These are phyloP conservation scores for Pseudorhiza aurosa DNA, from an alignment of 30 jellyfish, hydroid and myxozoan genomes.

Conservation along the genomic window DNA sequence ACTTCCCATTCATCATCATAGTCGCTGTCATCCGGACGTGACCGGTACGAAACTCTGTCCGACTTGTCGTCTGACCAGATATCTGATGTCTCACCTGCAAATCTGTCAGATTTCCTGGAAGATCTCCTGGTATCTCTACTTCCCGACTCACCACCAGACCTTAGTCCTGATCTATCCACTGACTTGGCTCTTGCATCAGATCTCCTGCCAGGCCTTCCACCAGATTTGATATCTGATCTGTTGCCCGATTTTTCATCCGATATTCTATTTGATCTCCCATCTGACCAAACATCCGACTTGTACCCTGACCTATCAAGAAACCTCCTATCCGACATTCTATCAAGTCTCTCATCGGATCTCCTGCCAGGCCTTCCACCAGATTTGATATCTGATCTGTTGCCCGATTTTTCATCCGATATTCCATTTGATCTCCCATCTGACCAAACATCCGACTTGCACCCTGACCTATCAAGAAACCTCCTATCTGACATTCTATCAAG, in stretches of 20 bases:
- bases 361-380: neutral
- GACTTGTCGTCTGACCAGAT: neutral
- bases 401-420: neutral
- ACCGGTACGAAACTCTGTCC: slow-evolving; percentile 1
- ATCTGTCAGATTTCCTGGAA: neutral
- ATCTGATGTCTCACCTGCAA: neutral
- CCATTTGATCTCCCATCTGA: neutral
- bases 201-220: neutral
- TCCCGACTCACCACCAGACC: neutral
- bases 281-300: neutral
- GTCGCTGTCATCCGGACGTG: slow-evolving; percentile 3
- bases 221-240: neutral
- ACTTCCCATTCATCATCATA: slow-evolving; percentile 21
- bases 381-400: neutral
- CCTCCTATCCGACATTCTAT: neutral
- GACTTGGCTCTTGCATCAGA: neutral
- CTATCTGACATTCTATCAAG: neutral
- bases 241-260: neutral
- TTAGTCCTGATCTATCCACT: neutral
- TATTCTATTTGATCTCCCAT: neutral
- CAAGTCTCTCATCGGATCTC: neutral
- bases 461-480: no score
- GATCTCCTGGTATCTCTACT: neutral
- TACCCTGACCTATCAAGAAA: neutral
- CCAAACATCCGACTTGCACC: neutral